phyloP scores from a whole-genome alignment of 2,113 vertebrate species.

The Colinus virginianus region DNA sequence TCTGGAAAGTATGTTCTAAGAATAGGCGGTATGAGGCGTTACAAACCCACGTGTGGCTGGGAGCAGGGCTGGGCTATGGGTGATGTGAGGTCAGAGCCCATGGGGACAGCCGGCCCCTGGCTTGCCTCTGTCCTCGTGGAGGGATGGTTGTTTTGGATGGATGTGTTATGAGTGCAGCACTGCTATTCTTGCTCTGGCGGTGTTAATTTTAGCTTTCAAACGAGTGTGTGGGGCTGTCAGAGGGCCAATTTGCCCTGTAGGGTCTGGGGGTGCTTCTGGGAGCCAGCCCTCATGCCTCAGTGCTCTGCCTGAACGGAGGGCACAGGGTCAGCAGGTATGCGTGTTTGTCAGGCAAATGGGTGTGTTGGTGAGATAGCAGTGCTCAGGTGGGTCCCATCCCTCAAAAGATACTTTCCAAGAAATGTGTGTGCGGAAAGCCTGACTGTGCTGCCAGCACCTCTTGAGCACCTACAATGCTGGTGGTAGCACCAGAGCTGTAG shows the following conservation, averaged over 20 bases:
- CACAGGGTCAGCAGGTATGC: not conserved
- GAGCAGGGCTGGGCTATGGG: not conserved
- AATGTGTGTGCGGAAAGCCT: not conserved
- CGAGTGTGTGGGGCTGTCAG: rapidly evolving
- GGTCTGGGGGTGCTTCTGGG: too few species aligned
- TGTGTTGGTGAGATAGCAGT: not conserved
- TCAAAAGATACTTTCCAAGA: slow-evolving; percentile 6
- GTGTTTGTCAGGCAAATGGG: not conserved
- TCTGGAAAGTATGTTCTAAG: slow-evolving; percentile 55
- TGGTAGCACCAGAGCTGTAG: not conserved
- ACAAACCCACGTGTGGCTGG: slow-evolving; percentile 32
- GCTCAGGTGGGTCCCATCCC: not conserved
- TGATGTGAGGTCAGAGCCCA: slow-evolving; percentile 16
- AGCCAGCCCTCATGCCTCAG: not conserved
- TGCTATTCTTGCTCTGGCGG: not conserved
- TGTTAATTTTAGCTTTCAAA: not conserved
- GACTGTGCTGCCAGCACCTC: not conserved
- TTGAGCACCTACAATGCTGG: not conserved
- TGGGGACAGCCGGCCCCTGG: not conserved
- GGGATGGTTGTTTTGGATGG: not conserved
- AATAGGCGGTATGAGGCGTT: slow-evolving; percentile 37
- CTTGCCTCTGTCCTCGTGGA: not conserved
- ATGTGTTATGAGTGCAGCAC: rapidly evolving
- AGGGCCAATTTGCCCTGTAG: not conserved
- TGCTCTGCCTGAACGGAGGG: not conserved